Percentiles rank a stretch among this genome's conserved stretches.
phyloP scores from a whole-genome alignment of 2,113 vertebrate species.

The Laterallus jamaicensis region DNA sequence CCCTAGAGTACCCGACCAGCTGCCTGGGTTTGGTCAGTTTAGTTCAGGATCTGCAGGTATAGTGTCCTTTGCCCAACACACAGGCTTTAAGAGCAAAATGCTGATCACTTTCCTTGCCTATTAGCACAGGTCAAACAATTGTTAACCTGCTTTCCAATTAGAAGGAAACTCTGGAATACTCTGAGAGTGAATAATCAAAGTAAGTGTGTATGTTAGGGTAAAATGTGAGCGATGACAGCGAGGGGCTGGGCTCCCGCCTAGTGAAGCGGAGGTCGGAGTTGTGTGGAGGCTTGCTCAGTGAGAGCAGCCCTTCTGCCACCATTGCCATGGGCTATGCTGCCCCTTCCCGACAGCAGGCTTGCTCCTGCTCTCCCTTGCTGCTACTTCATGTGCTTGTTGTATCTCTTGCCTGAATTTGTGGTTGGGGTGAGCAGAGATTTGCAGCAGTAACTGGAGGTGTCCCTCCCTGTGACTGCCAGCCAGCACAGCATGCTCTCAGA shows the following conservation, averaged over 20 bases:
- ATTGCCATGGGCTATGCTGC: too few species aligned
- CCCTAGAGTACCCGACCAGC: not conserved
- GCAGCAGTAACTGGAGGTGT: not conserved
- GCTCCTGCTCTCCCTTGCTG: rapidly evolving
- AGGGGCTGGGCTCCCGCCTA: not conserved
- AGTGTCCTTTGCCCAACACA: not conserved
- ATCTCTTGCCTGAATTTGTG: not conserved
- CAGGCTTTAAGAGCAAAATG: not conserved
- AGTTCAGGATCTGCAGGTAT: not conserved
- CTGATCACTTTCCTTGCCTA: rapidly evolving
- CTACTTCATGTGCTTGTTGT: rapidly evolving
- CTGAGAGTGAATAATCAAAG: not conserved
- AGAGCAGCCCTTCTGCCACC: too few species aligned
- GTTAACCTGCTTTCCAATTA: not conserved
- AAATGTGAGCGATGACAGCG: rapidly evolving
- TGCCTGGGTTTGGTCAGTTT: not conserved
- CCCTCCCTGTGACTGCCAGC: not conserved
- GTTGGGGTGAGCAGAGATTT: not conserved
- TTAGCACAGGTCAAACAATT: not conserved
- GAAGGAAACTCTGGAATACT: not conserved
- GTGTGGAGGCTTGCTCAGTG: not conserved
- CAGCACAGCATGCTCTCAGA: not conserved
- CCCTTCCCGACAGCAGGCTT: too few species aligned
- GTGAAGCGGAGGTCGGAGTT: not conserved
- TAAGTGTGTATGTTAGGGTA: too few species aligned